Conservation (phyloP, 1,140 invertebrate genomes). For the Apolygus lucorum region DNA sequence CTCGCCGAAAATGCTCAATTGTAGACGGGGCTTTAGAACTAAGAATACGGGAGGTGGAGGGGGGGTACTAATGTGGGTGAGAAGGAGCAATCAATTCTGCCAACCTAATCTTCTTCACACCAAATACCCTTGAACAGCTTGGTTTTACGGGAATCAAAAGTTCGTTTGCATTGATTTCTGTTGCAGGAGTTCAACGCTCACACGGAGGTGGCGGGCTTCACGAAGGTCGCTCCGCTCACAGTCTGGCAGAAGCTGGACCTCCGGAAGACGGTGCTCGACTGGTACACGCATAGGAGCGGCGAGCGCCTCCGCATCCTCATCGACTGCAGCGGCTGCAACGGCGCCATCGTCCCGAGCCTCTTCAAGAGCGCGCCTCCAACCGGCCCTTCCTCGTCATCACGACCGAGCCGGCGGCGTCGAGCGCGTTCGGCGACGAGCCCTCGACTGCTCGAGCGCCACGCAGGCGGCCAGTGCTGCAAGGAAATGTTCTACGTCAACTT, state of each 20-base stretch:
- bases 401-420: slow-evolving; percentile 63
- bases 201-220: slow-evolving; percentile 58
- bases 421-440: slow-evolving; percentile 68
- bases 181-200: slow-evolving; percentile 48
- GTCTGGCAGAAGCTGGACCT: slow-evolving; percentile 85
- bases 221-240: slow-evolving; percentile 51
- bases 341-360: slow-evolving; percentile 47
- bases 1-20: too few species aligned
- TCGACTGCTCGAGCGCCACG: too few species aligned
- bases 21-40: too few species aligned
- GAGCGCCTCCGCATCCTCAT: slow-evolving; percentile 64
- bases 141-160: too few species aligned
- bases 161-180: slow-evolving; percentile 19
- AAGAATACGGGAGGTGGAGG: too few species aligned
- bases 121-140: too few species aligned
- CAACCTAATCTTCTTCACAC: too few species aligned
- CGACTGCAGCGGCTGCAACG: slow-evolving; percentile 76
- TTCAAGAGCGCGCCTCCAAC: slow-evolving; percentile 39
- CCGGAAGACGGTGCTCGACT: slow-evolving; percentile 61
- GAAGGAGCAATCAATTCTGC: too few species aligned
- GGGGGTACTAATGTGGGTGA: too few species aligned
- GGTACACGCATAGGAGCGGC: slow-evolving; percentile 48
- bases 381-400: slow-evolving; percentile 54
- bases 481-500: slow-evolving; percentile 86
- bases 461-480: slow-evolving; percentile 85